Percentiles rank a stretch among this genome's conserved stretches.
phyloP scores from a whole-genome alignment of 2,888 invertebrate species.

The Tortricodes alternella region DNA sequence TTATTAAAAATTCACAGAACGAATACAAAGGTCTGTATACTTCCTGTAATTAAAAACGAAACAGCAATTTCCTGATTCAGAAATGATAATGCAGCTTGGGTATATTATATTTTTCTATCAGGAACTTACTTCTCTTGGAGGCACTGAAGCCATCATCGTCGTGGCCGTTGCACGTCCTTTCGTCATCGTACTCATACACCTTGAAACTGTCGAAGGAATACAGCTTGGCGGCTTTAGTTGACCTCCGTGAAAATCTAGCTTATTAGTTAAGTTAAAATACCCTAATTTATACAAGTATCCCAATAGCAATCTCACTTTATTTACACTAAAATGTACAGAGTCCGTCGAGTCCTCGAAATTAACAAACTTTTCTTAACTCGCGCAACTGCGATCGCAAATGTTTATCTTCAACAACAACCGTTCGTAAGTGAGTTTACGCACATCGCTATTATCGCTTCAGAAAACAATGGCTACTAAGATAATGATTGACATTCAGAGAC shows the following conservation, averaged over 20 bases:
- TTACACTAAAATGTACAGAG: no score
- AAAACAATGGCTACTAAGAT: conserved; percentile 55
- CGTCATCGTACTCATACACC: conserved; percentile 78
- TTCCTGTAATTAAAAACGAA: not conserved
- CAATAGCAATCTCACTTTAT: conserved; percentile 33
- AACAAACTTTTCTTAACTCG: conserved; percentile 47
- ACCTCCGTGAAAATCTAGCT: conserved; percentile 22
- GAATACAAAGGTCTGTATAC: not conserved
- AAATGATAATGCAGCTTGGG: not conserved
- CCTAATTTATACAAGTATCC: no score
- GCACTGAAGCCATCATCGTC: conserved; percentile 71
- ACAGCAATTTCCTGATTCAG: not conserved
- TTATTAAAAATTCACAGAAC: not conserved
- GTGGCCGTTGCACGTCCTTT: conserved; percentile 66
- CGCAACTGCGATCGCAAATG: conserved; percentile 42
- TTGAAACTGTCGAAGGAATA: conserved; percentile 81
- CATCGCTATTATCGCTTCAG: conserved; percentile 57
- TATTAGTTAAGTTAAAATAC: no score
- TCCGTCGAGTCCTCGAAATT: conserved; percentile 33
- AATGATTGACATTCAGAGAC: conserved; percentile 42
- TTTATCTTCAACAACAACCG: conserved; percentile 56
- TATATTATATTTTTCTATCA: not conserved
- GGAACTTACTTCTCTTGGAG: conserved; percentile 72
- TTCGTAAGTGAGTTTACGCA: conserved; percentile 62
- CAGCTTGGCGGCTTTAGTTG: conserved; percentile 73